Conservation (phyloP, 2,797 vertebrate species). For the Lagodon rhomboides region DNA sequence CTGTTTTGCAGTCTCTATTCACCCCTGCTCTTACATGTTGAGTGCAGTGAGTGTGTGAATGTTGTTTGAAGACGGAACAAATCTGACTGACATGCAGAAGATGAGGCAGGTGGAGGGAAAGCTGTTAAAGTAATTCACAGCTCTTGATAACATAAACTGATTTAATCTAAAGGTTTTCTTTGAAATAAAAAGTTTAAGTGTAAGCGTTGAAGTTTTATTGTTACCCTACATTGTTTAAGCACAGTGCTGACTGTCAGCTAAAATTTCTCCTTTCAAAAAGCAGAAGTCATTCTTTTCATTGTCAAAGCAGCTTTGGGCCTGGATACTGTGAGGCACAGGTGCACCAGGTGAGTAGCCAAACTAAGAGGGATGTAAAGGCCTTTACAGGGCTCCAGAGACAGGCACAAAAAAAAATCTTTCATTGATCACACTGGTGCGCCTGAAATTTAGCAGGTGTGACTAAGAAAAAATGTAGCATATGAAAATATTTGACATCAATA, state of each 20-base stretch:
- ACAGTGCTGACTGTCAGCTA: neutral
- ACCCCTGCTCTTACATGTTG: neutral
- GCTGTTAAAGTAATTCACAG: too few species aligned
- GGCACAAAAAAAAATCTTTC: too few species aligned
- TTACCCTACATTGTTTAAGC: neutral
- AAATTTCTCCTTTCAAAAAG: neutral
- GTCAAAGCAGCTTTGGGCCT: neutral
- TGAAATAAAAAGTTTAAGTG: neutral
- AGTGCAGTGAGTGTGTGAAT: neutral
- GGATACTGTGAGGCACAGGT: neutral
- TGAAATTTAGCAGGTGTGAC: too few species aligned
- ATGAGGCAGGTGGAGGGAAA: neutral
- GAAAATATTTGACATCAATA: too few species aligned
- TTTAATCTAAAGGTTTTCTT: neutral
- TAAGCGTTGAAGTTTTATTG: neutral
- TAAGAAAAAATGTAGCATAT: too few species aligned
- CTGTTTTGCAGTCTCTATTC: neutral
- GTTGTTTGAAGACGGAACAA: neutral
- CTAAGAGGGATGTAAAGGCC: neutral
- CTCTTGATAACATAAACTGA: neutral
- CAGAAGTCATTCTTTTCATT: conserved; percentile 7
- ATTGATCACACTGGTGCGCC: too few species aligned
- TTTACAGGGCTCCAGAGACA: neutral
- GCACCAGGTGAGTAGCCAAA: neutral
- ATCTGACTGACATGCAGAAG: neutral